Conservation (phyloP, 2,888 invertebrate species). For the Cheiracanthium punctorium region DNA sequence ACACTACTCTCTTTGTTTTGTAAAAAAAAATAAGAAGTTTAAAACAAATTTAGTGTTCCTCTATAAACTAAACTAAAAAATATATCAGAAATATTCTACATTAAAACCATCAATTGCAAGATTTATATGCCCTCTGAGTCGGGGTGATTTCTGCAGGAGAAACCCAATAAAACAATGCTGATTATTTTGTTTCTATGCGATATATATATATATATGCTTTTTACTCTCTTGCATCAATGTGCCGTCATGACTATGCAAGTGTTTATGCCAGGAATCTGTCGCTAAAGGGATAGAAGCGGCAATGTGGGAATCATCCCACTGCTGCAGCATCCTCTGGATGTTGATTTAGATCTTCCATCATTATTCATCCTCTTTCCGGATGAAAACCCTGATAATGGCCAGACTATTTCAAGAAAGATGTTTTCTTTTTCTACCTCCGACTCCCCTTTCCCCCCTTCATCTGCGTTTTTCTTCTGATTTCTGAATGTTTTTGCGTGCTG, state of each 20-base stretch:
- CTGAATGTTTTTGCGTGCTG: neutral
- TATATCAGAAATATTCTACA: neutral
- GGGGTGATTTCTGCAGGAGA: slow-evolving; percentile 36
- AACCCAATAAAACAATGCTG: slow-evolving; percentile 56
- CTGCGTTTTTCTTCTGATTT: neutral
- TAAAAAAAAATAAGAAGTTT: too few species aligned
- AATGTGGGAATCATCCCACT: slow-evolving; percentile 36
- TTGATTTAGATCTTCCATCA: slow-evolving; percentile 48
- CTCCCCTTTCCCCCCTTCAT: neutral
- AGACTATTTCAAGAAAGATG: slow-evolving; percentile 41
- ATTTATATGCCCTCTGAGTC: slow-evolving; percentile 14
- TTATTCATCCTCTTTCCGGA: slow-evolving; percentile 57
- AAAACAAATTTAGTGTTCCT: neutral
- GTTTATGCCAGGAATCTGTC: slow-evolving; percentile 18
- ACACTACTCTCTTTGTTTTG: neutral
- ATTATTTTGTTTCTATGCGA: slow-evolving; percentile 29
- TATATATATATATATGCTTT: slow-evolving; percentile 28
- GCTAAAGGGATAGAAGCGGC: slow-evolving; percentile 11
- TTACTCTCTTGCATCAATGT: slow-evolving; percentile 42
- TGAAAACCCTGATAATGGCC: slow-evolving; percentile 64
- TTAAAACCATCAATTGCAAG: neutral
- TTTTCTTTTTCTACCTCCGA: slow-evolving; percentile 12
- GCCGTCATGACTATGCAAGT: slow-evolving; percentile 58
- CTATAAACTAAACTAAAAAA: neutral
- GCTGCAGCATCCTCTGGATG: slow-evolving; percentile 44